These are phyloP conservation scores for Anodontia alba DNA, from an alignment of 2,888 invertebrate genomes.

Conservation along the genomic window DNA sequence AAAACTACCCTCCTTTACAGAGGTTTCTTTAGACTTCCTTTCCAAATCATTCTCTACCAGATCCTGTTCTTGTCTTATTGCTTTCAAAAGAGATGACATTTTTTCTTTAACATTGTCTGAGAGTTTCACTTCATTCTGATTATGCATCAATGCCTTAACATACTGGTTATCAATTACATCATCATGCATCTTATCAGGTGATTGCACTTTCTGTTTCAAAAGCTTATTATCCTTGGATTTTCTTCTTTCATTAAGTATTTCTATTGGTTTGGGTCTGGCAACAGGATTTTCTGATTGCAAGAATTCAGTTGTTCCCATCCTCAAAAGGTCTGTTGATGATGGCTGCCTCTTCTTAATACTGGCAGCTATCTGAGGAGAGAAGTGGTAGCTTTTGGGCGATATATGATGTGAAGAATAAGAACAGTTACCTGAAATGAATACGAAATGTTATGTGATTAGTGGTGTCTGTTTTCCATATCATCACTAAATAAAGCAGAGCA, in stretches of 20 bases:
- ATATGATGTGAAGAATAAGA: not conserved
- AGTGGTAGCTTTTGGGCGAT: slow-evolving; percentile 30
- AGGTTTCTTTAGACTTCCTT: not conserved
- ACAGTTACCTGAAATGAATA: not conserved
- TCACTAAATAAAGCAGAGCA: too few species aligned
- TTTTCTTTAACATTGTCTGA: slow-evolving; percentile 52
- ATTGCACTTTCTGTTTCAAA: not conserved
- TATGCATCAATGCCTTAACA: not conserved
- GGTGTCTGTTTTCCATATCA: not conserved
- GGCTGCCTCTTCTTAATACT: slow-evolving; percentile 62
- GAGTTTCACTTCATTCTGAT: slow-evolving; percentile 27
- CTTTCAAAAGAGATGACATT: slow-evolving; percentile 48
- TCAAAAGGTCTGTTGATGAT: slow-evolving; percentile 62
- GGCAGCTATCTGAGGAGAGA: slow-evolving; percentile 54
- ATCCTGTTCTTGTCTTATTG: slow-evolving; percentile 51
- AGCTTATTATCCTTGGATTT: not conserved
- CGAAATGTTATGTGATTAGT: not conserved
- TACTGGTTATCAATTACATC: not conserved
- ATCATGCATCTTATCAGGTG: not conserved
- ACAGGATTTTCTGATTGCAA: not conserved
- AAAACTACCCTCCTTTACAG: not conserved
- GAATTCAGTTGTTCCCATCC: slow-evolving; percentile 56
- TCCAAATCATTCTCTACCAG: slow-evolving; percentile 52
- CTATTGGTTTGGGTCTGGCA: slow-evolving; percentile 3
- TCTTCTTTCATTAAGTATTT: slow-evolving; percentile 2